A percentile compares a stretch with the other conserved stretches of the same genome.
These are phyloP conservation scores for Stegophylla sp. DNA, from an alignment of 2,888 invertebrate species.

Conservation along the genomic window DNA sequence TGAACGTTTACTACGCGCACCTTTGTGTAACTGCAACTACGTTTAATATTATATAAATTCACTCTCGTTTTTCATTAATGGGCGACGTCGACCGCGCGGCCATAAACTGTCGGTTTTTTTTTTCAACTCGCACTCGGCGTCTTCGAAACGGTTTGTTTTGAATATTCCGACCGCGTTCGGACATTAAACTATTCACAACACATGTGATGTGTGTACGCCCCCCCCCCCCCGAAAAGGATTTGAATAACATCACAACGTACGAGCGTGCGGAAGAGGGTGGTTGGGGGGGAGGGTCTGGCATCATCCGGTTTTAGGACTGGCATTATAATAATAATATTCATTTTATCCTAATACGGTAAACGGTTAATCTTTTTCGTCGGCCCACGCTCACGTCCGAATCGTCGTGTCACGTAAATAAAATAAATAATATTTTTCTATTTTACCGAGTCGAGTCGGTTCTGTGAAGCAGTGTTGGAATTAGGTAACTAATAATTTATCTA, in stretches of 20 bases:
- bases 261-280: neutral
- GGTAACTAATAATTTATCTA: no score
- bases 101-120: neutral
- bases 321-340: slow-evolving; percentile 55
- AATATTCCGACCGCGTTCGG: slow-evolving; percentile 47
- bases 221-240: slow-evolving; percentile 43
- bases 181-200: slow-evolving; percentile 58
- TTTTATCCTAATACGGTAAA: slow-evolving; percentile 49
- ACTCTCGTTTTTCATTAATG: neutral
- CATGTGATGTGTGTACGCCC: slow-evolving; percentile 36
- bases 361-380: slow-evolving; percentile 49
- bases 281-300: slow-evolving; percentile 24
- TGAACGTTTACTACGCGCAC: no score
- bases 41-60: no score
- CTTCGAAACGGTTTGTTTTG: slow-evolving; percentile 47
- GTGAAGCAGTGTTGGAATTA: no score
- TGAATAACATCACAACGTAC: slow-evolving; percentile 46
- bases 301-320: slow-evolving; percentile 51
- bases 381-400: slow-evolving; percentile 30
- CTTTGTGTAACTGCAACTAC: no score
- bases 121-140: neutral
- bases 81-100: neutral
- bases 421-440: slow-evolving; percentile 18
- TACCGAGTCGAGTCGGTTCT: no score
- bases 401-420: slow-evolving; percentile 18